phyloP scores from a whole-genome alignment of 2,113 vertebrate species.

The Sapayoa aenigma region DNA sequence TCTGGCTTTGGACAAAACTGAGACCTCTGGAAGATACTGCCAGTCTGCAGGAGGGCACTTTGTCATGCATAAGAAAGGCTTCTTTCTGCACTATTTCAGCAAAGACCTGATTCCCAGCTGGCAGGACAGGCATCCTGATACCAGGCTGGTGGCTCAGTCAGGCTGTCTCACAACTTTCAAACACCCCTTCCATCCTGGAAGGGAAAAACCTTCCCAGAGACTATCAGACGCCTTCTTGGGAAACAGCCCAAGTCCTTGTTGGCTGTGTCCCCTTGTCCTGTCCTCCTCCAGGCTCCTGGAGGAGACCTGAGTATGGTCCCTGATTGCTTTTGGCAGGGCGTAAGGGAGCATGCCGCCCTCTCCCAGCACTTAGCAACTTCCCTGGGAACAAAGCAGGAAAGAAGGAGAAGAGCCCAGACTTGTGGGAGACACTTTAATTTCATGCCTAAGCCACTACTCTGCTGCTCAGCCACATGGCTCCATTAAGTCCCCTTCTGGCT shows the following conservation, averaged over 20 bases:
- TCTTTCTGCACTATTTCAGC: not conserved
- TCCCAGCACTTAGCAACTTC: constrained; percentile 19
- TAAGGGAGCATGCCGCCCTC: not conserved
- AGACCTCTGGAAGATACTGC: not conserved
- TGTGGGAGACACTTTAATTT: constrained; percentile 48
- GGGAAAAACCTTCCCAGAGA: not conserved
- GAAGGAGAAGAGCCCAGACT: constrained; percentile 39
- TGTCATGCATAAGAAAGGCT: not conserved
- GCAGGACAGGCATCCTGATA: not conserved
- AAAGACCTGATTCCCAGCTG: not conserved
- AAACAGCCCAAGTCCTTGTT: not conserved
- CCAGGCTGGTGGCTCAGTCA: not conserved
- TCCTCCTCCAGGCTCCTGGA: not conserved
- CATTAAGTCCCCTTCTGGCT: constrained; percentile 55
- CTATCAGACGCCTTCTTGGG: not conserved
- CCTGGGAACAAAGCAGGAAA: not conserved
- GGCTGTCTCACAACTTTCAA: not conserved
- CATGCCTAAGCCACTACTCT: constrained; percentile 16
- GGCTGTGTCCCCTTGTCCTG: not conserved
- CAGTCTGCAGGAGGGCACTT: not conserved
- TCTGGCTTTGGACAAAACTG: not conserved
- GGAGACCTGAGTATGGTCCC: not conserved
- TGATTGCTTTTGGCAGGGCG: not conserved
- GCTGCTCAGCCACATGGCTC: constrained; percentile 23
- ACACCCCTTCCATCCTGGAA: not conserved